Evolutionary conservation across 1,140 invertebrate genomes (phyloP).

Genomic region (Aphelinus certus): DNA sequence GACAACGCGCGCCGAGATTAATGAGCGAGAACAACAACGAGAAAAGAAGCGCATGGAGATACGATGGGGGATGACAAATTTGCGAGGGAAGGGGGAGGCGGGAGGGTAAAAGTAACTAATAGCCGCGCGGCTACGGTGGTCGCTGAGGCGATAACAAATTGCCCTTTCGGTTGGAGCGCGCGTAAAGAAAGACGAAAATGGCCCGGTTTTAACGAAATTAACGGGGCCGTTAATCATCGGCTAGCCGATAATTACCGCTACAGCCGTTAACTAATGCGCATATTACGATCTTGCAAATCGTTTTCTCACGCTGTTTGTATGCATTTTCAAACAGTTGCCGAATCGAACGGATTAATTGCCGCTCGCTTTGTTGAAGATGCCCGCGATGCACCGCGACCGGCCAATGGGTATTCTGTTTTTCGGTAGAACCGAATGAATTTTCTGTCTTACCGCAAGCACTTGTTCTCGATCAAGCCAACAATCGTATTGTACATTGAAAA

Average conservation of each 20-base stretch:
- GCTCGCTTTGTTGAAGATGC: constrained; percentile 1
- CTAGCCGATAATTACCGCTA: constrained; percentile 31
- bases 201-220: constrained; percentile 37
- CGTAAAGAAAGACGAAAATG: constrained; percentile 32
- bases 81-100: not conserved
- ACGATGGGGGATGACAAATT: constrained; percentile 24
- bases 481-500: too few relatives aligned
- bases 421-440: too few relatives aligned
- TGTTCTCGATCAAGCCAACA: too few relatives aligned
- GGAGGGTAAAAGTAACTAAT: constrained; percentile 24
- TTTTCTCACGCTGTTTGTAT: constrained; percentile 25
- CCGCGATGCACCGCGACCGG: not conserved
- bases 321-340: constrained; percentile 2
- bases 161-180: constrained; percentile 6
- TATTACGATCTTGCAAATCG: constrained; percentile 36
- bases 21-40: too few relatives aligned
- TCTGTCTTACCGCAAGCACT: too few relatives aligned
- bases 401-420: too few relatives aligned
- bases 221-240: constrained; percentile 36
- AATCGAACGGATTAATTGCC: constrained; percentile 13
- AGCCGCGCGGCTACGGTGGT: not conserved
- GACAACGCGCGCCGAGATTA: too few relatives aligned
- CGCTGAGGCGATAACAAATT: constrained; percentile 30
- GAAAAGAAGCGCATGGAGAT: not conserved
- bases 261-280: constrained; percentile 29